Evolutionary conservation across 2,113 vertebrate species (phyloP).

Genomic region (Atrichornis clamosus): DNA sequence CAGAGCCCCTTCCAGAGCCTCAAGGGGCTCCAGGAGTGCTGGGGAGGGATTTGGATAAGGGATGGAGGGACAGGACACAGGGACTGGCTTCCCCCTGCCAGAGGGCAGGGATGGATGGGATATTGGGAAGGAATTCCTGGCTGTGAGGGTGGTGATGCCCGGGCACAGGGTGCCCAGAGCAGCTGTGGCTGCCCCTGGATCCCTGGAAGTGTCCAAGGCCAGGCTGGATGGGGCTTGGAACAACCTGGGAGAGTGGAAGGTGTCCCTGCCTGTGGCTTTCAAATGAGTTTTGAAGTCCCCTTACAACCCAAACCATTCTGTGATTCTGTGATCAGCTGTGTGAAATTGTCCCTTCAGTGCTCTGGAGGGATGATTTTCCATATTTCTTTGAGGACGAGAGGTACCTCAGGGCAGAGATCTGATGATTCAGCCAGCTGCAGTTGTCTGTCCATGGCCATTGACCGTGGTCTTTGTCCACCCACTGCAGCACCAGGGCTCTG

Average conservation of each 20-base stretch:
- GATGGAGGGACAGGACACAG: accelerated
- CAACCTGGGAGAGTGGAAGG: accelerated
- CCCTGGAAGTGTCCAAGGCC: accelerated
- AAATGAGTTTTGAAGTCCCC: not conserved
- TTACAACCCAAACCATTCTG: accelerated
- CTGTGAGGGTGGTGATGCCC: accelerated
- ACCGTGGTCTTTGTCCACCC: accelerated
- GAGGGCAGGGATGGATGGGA: not conserved
- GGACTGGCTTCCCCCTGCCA: not conserved
- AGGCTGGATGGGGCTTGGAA: not conserved
- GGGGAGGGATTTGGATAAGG: not conserved
- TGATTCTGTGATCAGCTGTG: not conserved
- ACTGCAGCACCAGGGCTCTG: not conserved
- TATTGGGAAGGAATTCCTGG: accelerated
- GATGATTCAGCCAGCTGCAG: not conserved
- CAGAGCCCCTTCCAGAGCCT: not conserved
- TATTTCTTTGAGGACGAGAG: not conserved
- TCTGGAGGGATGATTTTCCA: not conserved
- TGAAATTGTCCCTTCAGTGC: not conserved
- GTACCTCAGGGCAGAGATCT: not conserved
- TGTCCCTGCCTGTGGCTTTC: not conserved
- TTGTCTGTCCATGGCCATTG: not conserved
- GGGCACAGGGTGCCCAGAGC: not conserved
- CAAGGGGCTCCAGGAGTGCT: not conserved
- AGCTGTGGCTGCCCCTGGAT: not conserved